Conservation (phyloP, 2,797 vertebrate species). For the Lepidocolaptes lacrymiger region DNA sequence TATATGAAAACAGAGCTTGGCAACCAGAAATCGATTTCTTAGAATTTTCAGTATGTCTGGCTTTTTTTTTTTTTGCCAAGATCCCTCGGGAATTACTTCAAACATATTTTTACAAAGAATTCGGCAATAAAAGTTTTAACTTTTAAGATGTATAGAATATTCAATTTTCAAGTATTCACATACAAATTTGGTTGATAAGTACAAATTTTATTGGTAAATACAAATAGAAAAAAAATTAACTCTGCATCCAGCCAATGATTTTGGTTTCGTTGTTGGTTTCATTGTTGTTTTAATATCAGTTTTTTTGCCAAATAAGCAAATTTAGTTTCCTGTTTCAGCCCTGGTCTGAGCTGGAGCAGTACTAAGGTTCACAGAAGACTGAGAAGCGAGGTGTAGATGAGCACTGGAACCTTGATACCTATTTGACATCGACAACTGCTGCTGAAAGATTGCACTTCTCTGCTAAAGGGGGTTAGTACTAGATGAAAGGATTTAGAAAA, state of each 20-base stretch:
- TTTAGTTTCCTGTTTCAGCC: background rate
- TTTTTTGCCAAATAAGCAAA: background rate
- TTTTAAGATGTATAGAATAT: background rate
- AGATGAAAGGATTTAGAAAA: background rate
- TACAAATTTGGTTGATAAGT: background rate
- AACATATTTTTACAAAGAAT: background rate
- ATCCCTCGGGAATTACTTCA: background rate
- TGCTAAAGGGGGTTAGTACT: background rate
- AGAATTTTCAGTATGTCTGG: background rate
- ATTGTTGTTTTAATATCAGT: background rate
- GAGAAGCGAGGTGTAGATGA: background rate
- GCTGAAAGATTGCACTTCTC: background rate
- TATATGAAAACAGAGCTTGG: background rate
- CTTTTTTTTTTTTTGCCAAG: background rate
- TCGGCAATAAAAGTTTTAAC: background rate
- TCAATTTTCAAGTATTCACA: background rate
- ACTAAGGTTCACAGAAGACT: background rate
- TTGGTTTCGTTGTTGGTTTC: background rate
- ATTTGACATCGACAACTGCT: background rate
- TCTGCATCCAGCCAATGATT: background rate
- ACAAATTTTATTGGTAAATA: background rate
- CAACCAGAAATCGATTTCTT: background rate
- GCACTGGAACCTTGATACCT: background rate
- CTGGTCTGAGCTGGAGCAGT: background rate
- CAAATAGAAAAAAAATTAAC: background rate